Evolutionary conservation across 1,140 invertebrate genomes (phyloP), one percentile per base, ranked within the genome.

Genomic region (Bombus breviceps): DNA sequence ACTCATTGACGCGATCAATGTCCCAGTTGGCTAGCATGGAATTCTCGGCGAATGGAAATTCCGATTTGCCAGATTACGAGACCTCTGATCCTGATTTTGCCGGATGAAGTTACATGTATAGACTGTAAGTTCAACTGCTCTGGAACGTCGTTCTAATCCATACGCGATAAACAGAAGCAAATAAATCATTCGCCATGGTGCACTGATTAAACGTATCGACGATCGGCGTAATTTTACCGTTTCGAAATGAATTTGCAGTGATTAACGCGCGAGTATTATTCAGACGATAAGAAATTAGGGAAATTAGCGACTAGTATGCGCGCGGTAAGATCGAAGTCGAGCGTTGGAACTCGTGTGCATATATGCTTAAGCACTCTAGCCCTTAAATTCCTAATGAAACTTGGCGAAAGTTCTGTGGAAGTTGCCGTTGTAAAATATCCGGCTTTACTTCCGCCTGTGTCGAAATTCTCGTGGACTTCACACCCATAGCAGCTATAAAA

Each of bases 301-400:
- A 12, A 76, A 77, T 77, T 22, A 62, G n/a, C 76, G 3, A 22
- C 39, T 32, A 6, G 32, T 34, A 32, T 3, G 66, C 34, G 15
- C 13, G 15, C 32, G 15, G 8, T 13, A 13, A 43, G 76, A 66
- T 32, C 39, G 18, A 43, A 32, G 18, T 5, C 18, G 59, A 25
- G 9, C 13, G 59, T 15, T 22, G 8, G 9, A 47, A 39, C 32
- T 69, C 12, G 41, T 74, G 25, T 41, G 28, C 28, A 59, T 39
- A 13, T 57, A 53, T 47, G 28, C 28, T 59, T 43, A 84, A 66
- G 74, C 47, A 62, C 68, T 57, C 2, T 39, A 32, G 71, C 53
- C 69, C 66, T 77, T 73, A 66, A 88, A 85, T 81, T 41, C 37
- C 39, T 77, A 81, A 88, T 84, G 22, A 62, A 85, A 86, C 69